Evolutionary conservation across 1,140 invertebrate species (phyloP), one percentile per base, ranked within the genome.

Genomic region (Bombus superbus): DNA sequence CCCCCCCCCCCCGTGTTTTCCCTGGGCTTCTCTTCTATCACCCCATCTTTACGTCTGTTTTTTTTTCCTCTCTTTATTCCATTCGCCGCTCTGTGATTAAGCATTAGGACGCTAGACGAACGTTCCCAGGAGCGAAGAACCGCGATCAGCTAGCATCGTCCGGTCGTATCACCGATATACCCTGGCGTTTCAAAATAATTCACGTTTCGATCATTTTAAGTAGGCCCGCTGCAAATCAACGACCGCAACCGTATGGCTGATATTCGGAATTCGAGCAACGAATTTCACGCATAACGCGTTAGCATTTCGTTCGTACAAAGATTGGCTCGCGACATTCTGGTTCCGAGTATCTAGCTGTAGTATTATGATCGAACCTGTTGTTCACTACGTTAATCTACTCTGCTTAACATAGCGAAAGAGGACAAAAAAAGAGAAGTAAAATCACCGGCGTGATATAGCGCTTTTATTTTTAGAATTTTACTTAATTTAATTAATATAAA

Each of bases 401-500:
- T 18, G 25, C 25, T 38, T 53, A 28, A 38, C 38, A n/a, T 22
- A 40, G 47, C 25, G 53, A 42, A 66, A 38, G 47, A 81, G 40
- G 44, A 42, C 15, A n/a, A 15, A 53, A 32, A 47, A 28, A 57
- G 35, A 74, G 18, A 66, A 6, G 15, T 3, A 42, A 76, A 57
- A 53, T 25, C 8, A 76, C 1, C 38, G 53, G 79, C 71, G 59
- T n/a, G 35, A 57, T 6, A 80, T 32, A 44, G 42, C 79, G 72
- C 3, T 28, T 73, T 62, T 84, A 44, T 47, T 86, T 78, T 89
- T 85, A 42, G 38, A 80, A 32, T 77, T 71, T 88, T 87, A 86
- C 57, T 85, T 89, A 90, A 85, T 82, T 89, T 86, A 86, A 88
- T 89, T 86, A 86, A 88, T 89, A 71, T 68, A 85, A 85, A 81